phyloP scores from a whole-genome alignment of 2,113 vertebrate genomes.

The Hippocampus comes region DNA sequence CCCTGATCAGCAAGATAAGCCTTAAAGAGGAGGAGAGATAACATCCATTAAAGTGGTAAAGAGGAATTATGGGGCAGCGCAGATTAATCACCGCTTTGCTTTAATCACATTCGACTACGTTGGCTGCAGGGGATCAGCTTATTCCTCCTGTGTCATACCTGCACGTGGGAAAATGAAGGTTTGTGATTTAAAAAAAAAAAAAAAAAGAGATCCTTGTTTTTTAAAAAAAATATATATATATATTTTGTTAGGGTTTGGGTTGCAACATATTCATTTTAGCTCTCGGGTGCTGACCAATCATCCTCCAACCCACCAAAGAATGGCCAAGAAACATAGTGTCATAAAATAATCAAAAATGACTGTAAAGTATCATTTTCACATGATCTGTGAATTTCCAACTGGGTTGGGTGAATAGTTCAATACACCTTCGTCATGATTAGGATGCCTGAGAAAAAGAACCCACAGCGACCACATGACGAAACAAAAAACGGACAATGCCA shows the following conservation, averaged over 20 bases:
- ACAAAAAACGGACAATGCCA: constrained; percentile 30
- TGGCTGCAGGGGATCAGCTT: constrained; percentile 56
- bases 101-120: constrained; percentile 69
- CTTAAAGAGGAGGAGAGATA: constrained; percentile 73
- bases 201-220: no score
- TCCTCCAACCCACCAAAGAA: no score
- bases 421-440: background rate
- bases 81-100: constrained; percentile 72
- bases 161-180: constrained; percentile 31
- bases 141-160: constrained; percentile 56
- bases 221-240: no score
- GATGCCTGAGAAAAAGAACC: background rate
- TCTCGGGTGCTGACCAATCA: no score
- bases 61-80: constrained; percentile 73
- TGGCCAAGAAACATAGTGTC: background rate
- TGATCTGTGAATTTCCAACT: background rate
- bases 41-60: constrained; percentile 76
- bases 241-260: no score
- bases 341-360: background rate
- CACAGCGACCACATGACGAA: background rate
- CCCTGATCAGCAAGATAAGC: constrained; percentile 75
- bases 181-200: constrained; percentile 24
- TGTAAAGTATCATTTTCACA: background rate
- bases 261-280: no score
- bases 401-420: background rate